phyloP scores from a whole-genome alignment of 2,888 invertebrate genomes.

The Tenthredo livida region DNA sequence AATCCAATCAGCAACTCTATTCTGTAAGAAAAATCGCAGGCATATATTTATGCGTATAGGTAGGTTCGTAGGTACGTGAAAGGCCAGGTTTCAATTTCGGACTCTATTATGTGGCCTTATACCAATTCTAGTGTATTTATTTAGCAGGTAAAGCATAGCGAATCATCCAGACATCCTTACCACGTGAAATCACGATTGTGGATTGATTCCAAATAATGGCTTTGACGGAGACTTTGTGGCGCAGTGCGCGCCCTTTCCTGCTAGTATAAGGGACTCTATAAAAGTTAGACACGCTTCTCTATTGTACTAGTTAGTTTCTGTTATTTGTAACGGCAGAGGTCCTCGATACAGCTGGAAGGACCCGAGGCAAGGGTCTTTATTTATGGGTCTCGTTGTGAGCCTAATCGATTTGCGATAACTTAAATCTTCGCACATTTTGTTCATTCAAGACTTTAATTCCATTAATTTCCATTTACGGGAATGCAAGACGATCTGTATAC shows the following conservation, averaged over 20 bases:
- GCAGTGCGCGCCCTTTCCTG: conserved; percentile 49
- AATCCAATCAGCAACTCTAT: conserved; percentile 44
- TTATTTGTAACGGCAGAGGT: conserved; percentile 47
- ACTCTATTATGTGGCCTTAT: conserved; percentile 19
- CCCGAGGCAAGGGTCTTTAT: conserved; percentile 58
- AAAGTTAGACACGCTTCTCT: conserved; percentile 67
- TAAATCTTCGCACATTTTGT: neutral
- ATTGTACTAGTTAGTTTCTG: conserved; percentile 59
- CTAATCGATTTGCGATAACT: conserved; percentile 68
- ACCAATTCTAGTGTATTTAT: conserved; percentile 48
- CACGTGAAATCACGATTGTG: conserved; percentile 57
- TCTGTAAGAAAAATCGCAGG: conserved; percentile 8
- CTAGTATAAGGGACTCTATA: conserved; percentile 58
- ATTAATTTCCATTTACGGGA: neutral
- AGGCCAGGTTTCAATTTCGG: conserved; percentile 18
- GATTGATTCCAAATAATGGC: conserved; percentile 55
- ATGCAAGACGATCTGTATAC: neutral
- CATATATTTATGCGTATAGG: neutral
- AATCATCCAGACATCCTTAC: conserved; percentile 52
- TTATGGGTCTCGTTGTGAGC: conserved; percentile 67
- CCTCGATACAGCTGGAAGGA: conserved; percentile 47
- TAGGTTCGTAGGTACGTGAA: conserved; percentile 1
- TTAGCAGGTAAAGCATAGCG: conserved; percentile 54
- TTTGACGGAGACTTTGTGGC: conserved; percentile 51
- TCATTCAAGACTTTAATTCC: neutral